Conservation (phyloP, 2,113 vertebrate genomes). For the Cricetomys ansorgei region DNA sequence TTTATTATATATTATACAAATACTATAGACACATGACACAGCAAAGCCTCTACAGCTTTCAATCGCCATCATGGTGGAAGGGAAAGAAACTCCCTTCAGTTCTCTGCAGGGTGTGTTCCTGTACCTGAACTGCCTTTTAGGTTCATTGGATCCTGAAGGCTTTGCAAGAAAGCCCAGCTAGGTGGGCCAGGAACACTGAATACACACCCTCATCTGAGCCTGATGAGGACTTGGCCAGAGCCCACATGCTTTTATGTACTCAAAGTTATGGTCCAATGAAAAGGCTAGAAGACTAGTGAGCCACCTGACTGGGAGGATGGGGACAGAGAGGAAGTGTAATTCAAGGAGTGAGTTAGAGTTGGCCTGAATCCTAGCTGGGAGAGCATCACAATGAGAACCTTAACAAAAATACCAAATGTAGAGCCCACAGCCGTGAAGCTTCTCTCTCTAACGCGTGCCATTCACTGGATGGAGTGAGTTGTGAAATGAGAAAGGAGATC, state of each 20-base stretch:
- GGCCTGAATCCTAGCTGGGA: not conserved
- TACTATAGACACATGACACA: not conserved
- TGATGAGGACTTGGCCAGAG: not conserved
- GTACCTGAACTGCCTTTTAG: not conserved
- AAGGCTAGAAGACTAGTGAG: not conserved
- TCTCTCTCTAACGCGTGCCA: not conserved
- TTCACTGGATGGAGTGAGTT: not conserved
- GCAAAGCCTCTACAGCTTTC: not conserved
- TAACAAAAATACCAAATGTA: accelerated
- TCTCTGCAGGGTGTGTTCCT: not conserved
- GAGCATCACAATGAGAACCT: not conserved
- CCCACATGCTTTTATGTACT: not conserved
- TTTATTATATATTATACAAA: not conserved
- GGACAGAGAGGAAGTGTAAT: not conserved
- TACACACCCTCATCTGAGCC: not conserved
- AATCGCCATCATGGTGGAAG: not conserved
- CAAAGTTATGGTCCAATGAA: not conserved
- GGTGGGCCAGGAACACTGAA: accelerated
- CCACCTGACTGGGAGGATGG: no score
- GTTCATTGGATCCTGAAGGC: not conserved
- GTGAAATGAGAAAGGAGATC: not conserved
- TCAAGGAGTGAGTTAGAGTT: no score
- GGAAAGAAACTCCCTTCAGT: not conserved
- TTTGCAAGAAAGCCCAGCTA: not conserved
- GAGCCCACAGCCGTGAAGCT: not conserved